phyloP scores from a whole-genome alignment of 2,888 invertebrate genomes.

The Cyclophora albipunctata region DNA sequence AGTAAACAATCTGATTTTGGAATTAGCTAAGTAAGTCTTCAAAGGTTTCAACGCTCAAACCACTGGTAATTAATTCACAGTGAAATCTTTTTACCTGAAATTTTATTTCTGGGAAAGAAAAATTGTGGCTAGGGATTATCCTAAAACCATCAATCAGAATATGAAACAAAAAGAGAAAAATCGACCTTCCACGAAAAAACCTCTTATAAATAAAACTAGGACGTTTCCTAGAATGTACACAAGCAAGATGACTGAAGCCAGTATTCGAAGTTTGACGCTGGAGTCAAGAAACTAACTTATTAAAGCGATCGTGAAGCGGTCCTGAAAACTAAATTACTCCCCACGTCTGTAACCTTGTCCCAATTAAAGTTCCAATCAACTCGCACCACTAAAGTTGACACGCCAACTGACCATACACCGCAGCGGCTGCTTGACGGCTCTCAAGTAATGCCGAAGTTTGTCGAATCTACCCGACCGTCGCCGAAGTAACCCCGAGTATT shows the following conservation, averaged over 20 bases:
- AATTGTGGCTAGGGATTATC: too few species aligned
- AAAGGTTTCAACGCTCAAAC: too few species aligned
- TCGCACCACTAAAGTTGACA: constrained; percentile 59
- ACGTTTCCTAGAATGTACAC: background rate
- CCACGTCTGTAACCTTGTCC: constrained; percentile 60
- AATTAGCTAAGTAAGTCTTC: too few species aligned
- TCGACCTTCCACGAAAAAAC: too few species aligned
- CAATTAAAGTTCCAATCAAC: constrained; percentile 69
- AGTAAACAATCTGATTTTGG: too few species aligned
- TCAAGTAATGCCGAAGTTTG: constrained; percentile 59
- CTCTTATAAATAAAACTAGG: too few species aligned
- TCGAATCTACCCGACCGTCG: constrained; percentile 49
- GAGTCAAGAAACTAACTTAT: constrained; percentile 25
- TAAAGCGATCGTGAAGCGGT: constrained; percentile 21
- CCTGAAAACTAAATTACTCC: constrained; percentile 36
- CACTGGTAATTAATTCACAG: too few species aligned
- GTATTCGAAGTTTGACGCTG: constrained; percentile 11
- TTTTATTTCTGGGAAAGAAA: too few species aligned
- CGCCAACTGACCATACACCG: constrained; percentile 54
- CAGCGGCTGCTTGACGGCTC: constrained; percentile 43
- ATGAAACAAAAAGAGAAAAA: too few species aligned
- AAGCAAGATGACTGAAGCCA: constrained; percentile 1
- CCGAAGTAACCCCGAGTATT: constrained; percentile 58
- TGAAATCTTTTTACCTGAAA: too few species aligned
- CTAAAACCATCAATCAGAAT: too few species aligned